phyloP scores from a whole-genome alignment of 2,888 invertebrate genomes.

The Syritta pipiens region DNA sequence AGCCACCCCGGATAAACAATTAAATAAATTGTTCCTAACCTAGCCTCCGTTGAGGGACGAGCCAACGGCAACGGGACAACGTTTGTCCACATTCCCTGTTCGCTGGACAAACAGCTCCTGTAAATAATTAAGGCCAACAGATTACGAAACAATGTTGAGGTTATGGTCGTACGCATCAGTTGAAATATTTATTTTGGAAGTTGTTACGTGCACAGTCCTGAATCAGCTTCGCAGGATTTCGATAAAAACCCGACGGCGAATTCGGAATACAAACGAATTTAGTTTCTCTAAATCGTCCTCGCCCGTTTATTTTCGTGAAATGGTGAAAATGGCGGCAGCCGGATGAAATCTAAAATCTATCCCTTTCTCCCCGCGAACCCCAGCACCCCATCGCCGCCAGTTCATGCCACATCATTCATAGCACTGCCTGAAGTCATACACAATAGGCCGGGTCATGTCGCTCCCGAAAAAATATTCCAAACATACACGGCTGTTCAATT shows the following conservation, averaged over 20 bases:
- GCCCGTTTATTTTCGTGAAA: not conserved
- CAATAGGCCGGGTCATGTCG: slow-evolving; percentile 3
- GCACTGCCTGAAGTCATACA: slow-evolving; percentile 12
- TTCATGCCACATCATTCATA: slow-evolving; percentile 42
- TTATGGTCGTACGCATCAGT: slow-evolving; percentile 47
- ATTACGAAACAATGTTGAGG: slow-evolving; percentile 60
- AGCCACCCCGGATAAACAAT: slow-evolving; percentile 48
- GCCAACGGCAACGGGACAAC: too few relatives aligned
- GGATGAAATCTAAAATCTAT: slow-evolving; percentile 38
- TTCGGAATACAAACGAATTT: slow-evolving; percentile 32
- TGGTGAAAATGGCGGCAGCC: slow-evolving; percentile 27
- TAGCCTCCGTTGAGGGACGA: not conserved
- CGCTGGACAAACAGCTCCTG: slow-evolving; percentile 58
- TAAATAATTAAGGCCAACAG: slow-evolving; percentile 63
- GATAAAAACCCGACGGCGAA: slow-evolving; percentile 4
- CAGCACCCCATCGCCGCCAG: slow-evolving; percentile 14
- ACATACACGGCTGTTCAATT: slow-evolving; percentile 48
- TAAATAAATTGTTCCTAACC: slow-evolving; percentile 60
- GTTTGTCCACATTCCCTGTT: too few relatives aligned
- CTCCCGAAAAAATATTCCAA: slow-evolving; percentile 16
- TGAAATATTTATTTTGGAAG: slow-evolving; percentile 53
- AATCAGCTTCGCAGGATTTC: slow-evolving; percentile 25
- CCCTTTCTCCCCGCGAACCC: not conserved
- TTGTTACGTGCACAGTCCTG: slow-evolving; percentile 53
- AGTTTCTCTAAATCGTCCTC: slow-evolving; percentile 7